Conservation (phyloP, 2,797 vertebrate species). For the Danio jaintianensis region DNA sequence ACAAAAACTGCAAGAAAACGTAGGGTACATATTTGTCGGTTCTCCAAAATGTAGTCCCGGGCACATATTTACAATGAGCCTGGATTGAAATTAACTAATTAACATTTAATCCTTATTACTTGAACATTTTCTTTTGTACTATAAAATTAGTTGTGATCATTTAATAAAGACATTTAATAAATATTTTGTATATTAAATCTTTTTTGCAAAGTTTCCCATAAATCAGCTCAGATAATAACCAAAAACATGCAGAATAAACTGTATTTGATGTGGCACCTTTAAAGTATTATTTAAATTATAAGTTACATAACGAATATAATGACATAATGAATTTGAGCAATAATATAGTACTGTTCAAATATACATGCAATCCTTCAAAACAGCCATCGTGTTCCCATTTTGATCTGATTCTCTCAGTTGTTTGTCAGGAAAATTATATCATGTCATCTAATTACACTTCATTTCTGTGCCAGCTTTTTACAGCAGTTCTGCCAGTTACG, state of each 20-base stretch:
- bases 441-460: slow-evolving; percentile 6
- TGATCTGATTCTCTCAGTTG: slow-evolving; percentile 6
- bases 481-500: not conserved
- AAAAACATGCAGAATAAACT: not conserved
- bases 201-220: too few species aligned
- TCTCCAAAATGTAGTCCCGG: too few species aligned
- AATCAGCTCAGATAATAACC: too few species aligned
- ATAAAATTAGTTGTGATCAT: too few species aligned
- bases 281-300: not conserved
- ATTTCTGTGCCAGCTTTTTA: not conserved
- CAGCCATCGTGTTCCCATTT: not conserved
- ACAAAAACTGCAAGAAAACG: too few species aligned
- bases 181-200: too few species aligned
- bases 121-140: too few species aligned
- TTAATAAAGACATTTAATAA: too few species aligned
- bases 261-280: not conserved
- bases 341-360: slow-evolving; percentile 2
- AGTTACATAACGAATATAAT: not conserved
- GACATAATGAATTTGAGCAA: not conserved
- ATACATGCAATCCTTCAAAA: not conserved
- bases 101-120: too few species aligned
- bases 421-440: slow-evolving; percentile 1
- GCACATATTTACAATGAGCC: too few species aligned
- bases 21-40: too few species aligned
- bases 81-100: too few species aligned